Evolutionary conservation across 2,113 vertebrate species (phyloP), one percentile per base, ranked within the genome.

Genomic region (Sebastes fasciatus): DNA sequence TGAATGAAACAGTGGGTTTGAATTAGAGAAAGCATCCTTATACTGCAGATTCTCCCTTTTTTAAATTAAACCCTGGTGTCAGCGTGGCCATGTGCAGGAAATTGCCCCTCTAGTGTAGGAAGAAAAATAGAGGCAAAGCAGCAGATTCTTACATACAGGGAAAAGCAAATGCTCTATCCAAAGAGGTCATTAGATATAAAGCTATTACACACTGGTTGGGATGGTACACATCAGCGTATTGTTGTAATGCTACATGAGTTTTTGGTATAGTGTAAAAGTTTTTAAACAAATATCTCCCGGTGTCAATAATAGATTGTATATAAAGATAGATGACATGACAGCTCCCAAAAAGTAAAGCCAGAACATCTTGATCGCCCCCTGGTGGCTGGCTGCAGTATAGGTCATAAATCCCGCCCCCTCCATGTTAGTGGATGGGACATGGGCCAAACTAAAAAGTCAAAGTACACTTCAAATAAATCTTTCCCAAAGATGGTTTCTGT

Each of bases 81-180:
- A 34, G 54, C 9, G 5, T 48, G 58, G 16, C 12, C 23, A 58
- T 8, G 48, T 12, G 23, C 54, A 81, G 62, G 62, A 58, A 74
- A 76, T 77, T 77, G 45, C 16, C 16, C 46, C 11, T 61, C 11
- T 43, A 46, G 17, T 34, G 54, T n/a, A 46, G n/a, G 12, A 74
- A 66, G 34, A 43, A 78, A 85, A 74, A 63, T 45, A 52, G 57
- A 86, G 64, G 51, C 26, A 9, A 83, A 55, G 52, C n/a, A 16
- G 48, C 40, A 19, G 40, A 79, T 48, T 63, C 51, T 75, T 43
- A 63, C 43, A 60, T 16, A 49, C 17, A n/a, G 17, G 65, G 16
- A 21, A 65, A 69, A 58, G 49, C 0, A 16, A 26, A 23, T 16
- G 1, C 26, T 60, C 7, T 9, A 5, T 23, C 16, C 48, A 60